Evolutionary conservation across 2,113 vertebrate genomes (phyloP).

Genomic region (Genyomyrus donnyi): DNA sequence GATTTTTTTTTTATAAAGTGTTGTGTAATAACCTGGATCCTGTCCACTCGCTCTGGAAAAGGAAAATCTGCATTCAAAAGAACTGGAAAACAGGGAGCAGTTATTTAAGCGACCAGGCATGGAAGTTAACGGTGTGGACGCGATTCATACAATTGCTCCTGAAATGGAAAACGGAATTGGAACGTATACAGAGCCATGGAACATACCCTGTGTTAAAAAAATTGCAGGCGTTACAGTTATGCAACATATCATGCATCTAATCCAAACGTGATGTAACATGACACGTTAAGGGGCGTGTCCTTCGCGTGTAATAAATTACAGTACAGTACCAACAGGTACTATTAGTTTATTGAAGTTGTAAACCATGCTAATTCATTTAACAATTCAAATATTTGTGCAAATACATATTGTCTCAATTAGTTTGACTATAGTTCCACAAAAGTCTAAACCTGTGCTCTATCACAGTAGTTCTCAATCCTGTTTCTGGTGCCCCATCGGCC

Average conservation of each 20-base stretch:
- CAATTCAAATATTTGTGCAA: not conserved
- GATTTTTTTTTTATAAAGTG: not conserved
- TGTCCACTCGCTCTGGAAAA: not conserved
- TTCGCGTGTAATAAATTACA: not conserved
- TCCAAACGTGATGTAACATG: not conserved
- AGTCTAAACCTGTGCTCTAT: not conserved
- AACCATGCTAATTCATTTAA: not conserved
- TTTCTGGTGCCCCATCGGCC: no score
- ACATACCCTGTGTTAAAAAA: not conserved
- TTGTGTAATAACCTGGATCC: not conserved
- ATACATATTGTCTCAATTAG: not conserved
- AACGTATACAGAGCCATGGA: not conserved
- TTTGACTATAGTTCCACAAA: not conserved
- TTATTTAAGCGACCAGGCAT: not conserved
- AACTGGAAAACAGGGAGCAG: not conserved
- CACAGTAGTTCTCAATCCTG: no score
- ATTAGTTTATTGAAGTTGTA: not conserved
- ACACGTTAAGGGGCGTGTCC: not conserved
- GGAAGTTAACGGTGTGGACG: not conserved
- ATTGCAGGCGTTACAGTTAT: not conserved
- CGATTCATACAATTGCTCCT: not conserved
- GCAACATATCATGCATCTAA: not conserved
- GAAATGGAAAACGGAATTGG: not conserved
- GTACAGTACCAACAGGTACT: not conserved
- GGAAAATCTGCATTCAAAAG: not conserved